Percentiles rank a stretch among this genome's conserved stretches.
These are phyloP conservation scores for Urechis unicinctus DNA, from an alignment of 2,888 invertebrate species.

Conservation along the genomic window DNA sequence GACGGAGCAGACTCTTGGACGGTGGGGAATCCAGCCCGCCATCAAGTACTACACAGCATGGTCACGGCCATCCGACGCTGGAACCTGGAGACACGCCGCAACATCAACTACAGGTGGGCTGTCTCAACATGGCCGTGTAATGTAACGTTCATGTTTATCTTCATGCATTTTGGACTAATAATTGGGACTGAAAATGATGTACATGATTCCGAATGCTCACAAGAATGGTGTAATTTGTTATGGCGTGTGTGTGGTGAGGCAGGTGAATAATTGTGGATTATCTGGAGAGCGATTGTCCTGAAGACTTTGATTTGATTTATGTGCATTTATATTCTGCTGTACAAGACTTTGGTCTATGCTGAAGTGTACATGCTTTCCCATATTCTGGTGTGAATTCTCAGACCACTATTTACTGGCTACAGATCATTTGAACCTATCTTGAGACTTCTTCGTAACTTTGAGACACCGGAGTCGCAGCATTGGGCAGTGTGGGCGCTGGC, in stretches of 20 bases:
- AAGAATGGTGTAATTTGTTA: no score
- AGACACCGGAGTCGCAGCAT: slow-evolving; percentile 84
- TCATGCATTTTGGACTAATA: no score
- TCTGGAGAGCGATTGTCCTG: no score
- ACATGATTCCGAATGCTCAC: no score
- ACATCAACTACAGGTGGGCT: slow-evolving; percentile 78
- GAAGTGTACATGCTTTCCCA: no score
- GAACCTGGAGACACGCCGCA: slow-evolving; percentile 79
- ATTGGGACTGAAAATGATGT: no score
- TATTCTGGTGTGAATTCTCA: no score
- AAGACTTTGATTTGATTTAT: neutral
- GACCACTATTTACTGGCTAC: slow-evolving; percentile 9
- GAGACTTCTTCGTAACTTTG: slow-evolving; percentile 66
- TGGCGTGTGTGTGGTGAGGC: no score
- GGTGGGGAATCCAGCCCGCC: slow-evolving; percentile 65
- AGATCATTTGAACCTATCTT: slow-evolving; percentile 90
- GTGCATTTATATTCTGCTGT: slow-evolving; percentile 1
- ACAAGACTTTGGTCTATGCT: no score
- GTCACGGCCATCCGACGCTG: slow-evolving; percentile 78
- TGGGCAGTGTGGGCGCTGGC: slow-evolving; percentile 98
- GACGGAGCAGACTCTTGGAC: slow-evolving; percentile 83
- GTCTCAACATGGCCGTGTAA: no score
- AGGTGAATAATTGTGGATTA: no score
- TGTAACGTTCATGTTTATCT: no score
- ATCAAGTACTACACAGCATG: slow-evolving; percentile 65